These are phyloP conservation scores for Caprella mutica DNA, from an alignment of 2,888 invertebrate genomes.

Conservation along the genomic window DNA sequence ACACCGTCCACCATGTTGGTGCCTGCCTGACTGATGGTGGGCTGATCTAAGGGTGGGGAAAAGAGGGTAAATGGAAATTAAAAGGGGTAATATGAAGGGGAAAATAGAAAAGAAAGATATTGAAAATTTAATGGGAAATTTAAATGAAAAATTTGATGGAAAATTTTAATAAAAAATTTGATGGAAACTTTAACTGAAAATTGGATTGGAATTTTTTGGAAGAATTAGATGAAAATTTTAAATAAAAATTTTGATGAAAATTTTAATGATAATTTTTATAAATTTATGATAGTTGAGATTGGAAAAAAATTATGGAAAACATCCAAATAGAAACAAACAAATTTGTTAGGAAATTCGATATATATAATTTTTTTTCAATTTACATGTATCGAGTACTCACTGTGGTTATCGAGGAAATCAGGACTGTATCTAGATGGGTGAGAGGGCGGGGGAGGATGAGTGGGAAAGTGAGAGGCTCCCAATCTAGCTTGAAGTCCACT, in stretches of 20 bases:
- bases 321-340: neutral
- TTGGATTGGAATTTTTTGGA: too few species aligned
- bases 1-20: constrained; percentile 93
- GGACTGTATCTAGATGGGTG: constrained; percentile 29
- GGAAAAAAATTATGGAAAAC: neutral
- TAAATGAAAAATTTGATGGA: too few species aligned
- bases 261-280: too few species aligned
- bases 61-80: too few species aligned
- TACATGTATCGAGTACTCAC: constrained; percentile 16
- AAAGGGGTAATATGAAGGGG: too few species aligned
- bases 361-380: neutral
- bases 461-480: constrained; percentile 28
- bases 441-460: constrained; percentile 27
- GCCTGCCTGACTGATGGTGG: constrained; percentile 83
- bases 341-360: neutral
- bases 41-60: constrained; percentile 74
- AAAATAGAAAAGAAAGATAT: too few species aligned
- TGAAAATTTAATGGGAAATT: too few species aligned
- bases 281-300: neutral
- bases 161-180: too few species aligned
- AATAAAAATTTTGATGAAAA: too few species aligned
- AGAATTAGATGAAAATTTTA: too few species aligned
- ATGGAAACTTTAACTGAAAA: too few species aligned
- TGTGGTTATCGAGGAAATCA: constrained; percentile 31
- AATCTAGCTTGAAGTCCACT: constrained; percentile 22